Conservation (phyloP, 2,888 invertebrate species). For the Fragum sueziense region DNA sequence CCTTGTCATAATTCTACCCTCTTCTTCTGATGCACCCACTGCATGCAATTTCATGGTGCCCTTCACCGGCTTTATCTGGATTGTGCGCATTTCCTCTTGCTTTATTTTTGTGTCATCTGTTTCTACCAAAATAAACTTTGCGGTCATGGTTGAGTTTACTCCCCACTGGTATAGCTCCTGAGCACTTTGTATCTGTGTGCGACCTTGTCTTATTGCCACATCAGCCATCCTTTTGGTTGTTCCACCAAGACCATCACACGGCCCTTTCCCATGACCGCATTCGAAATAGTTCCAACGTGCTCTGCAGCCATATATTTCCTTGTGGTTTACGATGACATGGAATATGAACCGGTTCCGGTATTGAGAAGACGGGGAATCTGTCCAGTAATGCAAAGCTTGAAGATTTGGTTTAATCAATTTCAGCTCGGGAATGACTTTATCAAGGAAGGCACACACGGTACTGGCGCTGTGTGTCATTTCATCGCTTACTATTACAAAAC, state of each 20-base stretch:
- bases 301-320: background rate
- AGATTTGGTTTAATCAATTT: background rate
- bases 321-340: background rate
- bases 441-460: constrained; percentile 51
- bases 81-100: too few species aligned
- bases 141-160: too few species aligned
- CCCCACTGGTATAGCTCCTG: background rate
- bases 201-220: background rate
- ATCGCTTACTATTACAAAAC: constrained; percentile 48
- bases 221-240: constrained; percentile 3
- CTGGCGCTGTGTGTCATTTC: constrained; percentile 48
- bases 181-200: background rate
- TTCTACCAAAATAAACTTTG: too few species aligned
- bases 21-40: too few species aligned
- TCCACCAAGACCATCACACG: too few species aligned
- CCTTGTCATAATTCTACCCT: too few species aligned
- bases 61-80: too few species aligned
- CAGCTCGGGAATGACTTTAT: constrained; percentile 36
- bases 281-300: background rate
- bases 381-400: background rate
- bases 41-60: too few species aligned
- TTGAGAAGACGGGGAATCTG: background rate
- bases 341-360: background rate
- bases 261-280: background rate
- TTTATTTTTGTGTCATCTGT: too few species aligned